Conservation (phyloP, 2,797 vertebrate species). For the Atherinosoma microstoma region DNA sequence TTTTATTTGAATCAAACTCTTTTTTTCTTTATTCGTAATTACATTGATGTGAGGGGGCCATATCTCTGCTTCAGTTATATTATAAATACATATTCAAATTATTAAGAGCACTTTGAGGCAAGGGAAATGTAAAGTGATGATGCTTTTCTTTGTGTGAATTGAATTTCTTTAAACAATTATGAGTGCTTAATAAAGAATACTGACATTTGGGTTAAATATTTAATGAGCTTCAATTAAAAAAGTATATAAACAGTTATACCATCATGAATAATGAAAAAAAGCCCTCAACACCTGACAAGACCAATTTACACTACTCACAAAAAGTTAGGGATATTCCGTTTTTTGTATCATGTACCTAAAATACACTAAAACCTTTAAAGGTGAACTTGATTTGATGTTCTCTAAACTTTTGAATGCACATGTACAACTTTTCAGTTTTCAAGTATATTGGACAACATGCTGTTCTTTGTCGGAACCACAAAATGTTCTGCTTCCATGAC, state of each 20-base stretch:
- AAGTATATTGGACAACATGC: no score
- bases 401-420: no score
- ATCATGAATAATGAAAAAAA: conserved; percentile 51
- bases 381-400: no score
- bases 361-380: no score
- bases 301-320: not conserved
- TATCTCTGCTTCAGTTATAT: conserved; percentile 72
- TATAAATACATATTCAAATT: conserved; percentile 76
- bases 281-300: conserved; percentile 51
- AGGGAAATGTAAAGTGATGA: conserved; percentile 61
- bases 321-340: no score
- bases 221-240: conserved; percentile 74
- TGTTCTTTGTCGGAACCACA: no score
- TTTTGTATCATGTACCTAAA: no score
- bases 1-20: conserved; percentile 85
- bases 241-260: conserved; percentile 58
- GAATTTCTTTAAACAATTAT: conserved; percentile 69
- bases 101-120: conserved; percentile 62
- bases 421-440: no score
- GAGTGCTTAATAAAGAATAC: conserved; percentile 59
- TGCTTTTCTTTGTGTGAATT: conserved; percentile 55
- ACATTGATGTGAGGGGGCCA: conserved; percentile 76
- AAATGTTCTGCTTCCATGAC: no score
- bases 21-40: conserved; percentile 81
- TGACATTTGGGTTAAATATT: conserved; percentile 75